phyloP scores from a whole-genome alignment of 2,797 vertebrate species.

The Oreochromis mossambicus region DNA sequence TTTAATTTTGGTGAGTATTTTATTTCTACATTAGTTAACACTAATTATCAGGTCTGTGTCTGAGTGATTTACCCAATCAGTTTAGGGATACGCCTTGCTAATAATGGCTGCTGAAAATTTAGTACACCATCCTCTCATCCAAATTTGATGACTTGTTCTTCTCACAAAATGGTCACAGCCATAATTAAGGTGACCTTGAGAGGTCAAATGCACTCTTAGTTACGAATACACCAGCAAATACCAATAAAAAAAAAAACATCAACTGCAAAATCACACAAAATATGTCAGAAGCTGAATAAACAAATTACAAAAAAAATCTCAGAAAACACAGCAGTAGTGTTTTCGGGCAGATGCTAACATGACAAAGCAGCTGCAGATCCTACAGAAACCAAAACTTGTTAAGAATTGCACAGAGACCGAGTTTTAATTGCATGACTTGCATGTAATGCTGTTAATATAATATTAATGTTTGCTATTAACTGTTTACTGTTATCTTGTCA shows the following conservation, averaged over 20 bases:
- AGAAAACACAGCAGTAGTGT: neutral
- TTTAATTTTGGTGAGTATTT: neutral
- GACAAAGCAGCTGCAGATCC: neutral
- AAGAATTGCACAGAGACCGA: neutral
- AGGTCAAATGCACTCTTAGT: neutral
- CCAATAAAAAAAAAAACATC: neutral
- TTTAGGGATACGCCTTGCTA: neutral
- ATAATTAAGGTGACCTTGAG: neutral
- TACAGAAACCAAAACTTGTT: neutral
- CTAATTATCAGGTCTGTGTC: neutral
- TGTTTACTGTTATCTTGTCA: neutral
- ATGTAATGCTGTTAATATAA: neutral
- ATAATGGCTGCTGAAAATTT: neutral
- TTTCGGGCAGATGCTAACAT: accelerated
- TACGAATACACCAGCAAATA: neutral
- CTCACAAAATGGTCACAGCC: neutral
- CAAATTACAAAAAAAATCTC: neutral
- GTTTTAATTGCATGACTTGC: neutral
- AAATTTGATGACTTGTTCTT: neutral
- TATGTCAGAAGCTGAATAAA: neutral
- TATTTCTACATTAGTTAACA: neutral
- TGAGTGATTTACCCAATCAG: neutral
- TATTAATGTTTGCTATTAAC: neutral
- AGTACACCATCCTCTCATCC: neutral
- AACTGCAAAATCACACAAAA: neutral